Base-by-base conservation (phyloP, 2,888 invertebrate species). In the Plagodis pulveraria region DNA sequence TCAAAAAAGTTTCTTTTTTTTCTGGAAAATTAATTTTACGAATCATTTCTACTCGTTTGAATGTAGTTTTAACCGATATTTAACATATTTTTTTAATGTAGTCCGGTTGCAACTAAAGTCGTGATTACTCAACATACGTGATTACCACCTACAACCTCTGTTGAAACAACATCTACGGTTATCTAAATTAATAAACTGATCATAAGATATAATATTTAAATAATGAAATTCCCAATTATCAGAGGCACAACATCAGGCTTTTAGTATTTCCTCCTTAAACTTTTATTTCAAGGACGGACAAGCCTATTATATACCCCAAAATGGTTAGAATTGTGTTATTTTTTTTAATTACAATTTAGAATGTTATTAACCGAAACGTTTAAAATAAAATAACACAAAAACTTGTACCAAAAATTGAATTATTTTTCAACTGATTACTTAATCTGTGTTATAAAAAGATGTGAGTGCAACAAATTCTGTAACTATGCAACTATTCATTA, bases 221-320 rank as follows among this genome's bases (percentile, higher is more conserved):
- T 83, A 81, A 80, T 74, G 74, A 84, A 76, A 81, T 80, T 81
- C 72, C 63, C 81, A 86, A 83, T 78, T 70, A 80, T 78, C 72
- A 69, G 78, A 90, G 91, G 91, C 90, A 91, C 91, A 74, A 80
- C 71, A 78, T 89, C 89, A 89, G 90, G 89, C 89, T 90, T 87
- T 75, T 69, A 62, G 70, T 80, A 69, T 44, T 22, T 42, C 41
- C 44, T 61, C 67, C 70, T 69, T 70, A 65, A 69, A 65, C 71
- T 70, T 58, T 67, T 66, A 64, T 57, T 44, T 38, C 78, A 77
- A 84, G 90, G 91, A 90, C 91, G 91, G 91, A 89, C 77, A 71
- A 86, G 86, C 88, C 86, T 81, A 74, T 51, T 11, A 38, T 9
- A 22, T 12, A 38, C 32, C 12, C 8, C 32, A 44, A 50, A 49